Conservation (phyloP, 2,797 vertebrate genomes). For the Huso huso region DNA sequence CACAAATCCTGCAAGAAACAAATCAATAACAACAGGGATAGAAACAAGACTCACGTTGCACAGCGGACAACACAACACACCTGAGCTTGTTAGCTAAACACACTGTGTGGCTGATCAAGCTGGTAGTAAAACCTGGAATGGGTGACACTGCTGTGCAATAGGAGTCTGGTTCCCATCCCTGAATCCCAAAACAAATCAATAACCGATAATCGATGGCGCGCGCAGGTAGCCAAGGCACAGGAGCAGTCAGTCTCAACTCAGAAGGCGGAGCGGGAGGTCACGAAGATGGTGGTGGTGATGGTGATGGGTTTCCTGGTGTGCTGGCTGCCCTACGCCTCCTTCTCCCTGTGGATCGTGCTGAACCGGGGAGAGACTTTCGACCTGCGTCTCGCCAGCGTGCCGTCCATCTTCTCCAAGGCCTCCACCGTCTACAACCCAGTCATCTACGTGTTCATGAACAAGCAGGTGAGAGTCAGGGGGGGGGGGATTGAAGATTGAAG, state of each 20-base stretch:
- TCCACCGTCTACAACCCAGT: constrained; percentile 63
- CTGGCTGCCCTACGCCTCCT: constrained; percentile 53
- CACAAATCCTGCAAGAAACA: no score
- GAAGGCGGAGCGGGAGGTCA: constrained; percentile 65
- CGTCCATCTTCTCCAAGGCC: constrained; percentile 58
- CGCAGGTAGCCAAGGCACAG: constrained; percentile 57
- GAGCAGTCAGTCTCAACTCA: constrained; percentile 65
- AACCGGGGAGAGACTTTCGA: constrained; percentile 50
- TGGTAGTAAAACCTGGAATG: no score
- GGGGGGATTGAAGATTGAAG: no score
- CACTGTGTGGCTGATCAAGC: no score
- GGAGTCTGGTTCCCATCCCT: no score
- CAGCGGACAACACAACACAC: no score
- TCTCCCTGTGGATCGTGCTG: constrained; percentile 52
- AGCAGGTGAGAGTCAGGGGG: constrained; percentile 34
- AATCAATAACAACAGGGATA: no score
- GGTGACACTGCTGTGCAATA: no score
- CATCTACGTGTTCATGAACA: constrained; percentile 56
- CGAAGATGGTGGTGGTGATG: constrained; percentile 66
- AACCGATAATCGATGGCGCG: no score
- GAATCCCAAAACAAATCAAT: no score
- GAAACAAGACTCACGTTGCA: no score
- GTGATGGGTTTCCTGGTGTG: constrained; percentile 62
- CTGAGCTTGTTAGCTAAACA: no score
- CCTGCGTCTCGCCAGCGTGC: constrained; percentile 54